These are phyloP conservation scores for Teleopsis dalmanni DNA, from an alignment of 1,140 invertebrate genomes.

Conservation along the genomic window DNA sequence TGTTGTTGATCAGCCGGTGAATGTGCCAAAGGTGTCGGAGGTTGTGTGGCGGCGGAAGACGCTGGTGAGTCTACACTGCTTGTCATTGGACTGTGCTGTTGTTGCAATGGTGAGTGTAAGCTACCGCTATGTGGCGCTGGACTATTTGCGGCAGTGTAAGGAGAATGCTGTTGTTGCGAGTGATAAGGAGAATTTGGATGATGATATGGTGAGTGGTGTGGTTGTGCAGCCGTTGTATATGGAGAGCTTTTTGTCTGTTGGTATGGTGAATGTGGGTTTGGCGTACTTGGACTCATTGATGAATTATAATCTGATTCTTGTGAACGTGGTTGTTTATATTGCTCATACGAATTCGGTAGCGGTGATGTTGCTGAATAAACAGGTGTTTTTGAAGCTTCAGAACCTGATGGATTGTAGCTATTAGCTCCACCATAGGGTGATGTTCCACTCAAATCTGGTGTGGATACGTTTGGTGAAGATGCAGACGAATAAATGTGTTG, in stretches of 20 bases:
- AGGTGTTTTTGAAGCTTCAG: conserved; percentile 39
- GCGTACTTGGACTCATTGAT: conserved; percentile 43
- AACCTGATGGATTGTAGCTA: conserved; percentile 35
- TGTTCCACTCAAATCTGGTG: conserved; percentile 36
- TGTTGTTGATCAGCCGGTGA: conserved; percentile 37
- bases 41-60: conserved; percentile 36
- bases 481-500: conserved; percentile 55
- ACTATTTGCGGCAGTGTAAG: conserved; percentile 22
- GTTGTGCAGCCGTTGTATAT: conserved; percentile 43
- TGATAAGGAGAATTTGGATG: conserved; percentile 46
- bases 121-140: conserved; percentile 14
- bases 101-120: conserved; percentile 26
- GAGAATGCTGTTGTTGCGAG: conserved; percentile 29
- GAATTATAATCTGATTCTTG: conserved; percentile 44
- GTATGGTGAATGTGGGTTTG: conserved; percentile 41
- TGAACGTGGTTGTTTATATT: conserved; percentile 46
- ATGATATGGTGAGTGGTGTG: conserved; percentile 40
- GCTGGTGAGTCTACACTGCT: conserved; percentile 34
- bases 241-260: conserved; percentile 43
- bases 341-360: conserved; percentile 48
- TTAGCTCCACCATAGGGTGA: conserved; percentile 37
- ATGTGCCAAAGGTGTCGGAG: conserved; percentile 28
- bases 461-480: conserved; percentile 43
- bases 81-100: conserved; percentile 31
- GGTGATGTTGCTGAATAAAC: conserved; percentile 38